Conservation (phyloP, 2,888 invertebrate genomes). For the Griposia aprilina region DNA sequence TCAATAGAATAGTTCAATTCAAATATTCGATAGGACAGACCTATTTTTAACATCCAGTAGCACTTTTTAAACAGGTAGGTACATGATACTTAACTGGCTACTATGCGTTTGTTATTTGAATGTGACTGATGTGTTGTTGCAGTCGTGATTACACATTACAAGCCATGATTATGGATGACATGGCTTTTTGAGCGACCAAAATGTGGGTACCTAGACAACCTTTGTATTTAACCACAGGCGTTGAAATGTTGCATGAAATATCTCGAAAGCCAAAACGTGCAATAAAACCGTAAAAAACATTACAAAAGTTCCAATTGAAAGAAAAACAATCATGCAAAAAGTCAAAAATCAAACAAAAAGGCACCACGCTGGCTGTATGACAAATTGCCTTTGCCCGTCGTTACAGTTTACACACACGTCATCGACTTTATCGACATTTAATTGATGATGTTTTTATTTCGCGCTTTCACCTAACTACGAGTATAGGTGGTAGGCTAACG, state of each 20-base stretch:
- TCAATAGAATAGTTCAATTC: too few relatives aligned
- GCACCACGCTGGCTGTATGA: slow-evolving; percentile 15
- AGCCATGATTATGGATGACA: slow-evolving; percentile 16
- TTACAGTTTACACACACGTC: slow-evolving; percentile 55
- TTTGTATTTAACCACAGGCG: slow-evolving; percentile 10
- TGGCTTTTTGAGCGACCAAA: slow-evolving; percentile 19
- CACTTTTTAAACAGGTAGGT: not conserved
- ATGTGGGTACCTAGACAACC: slow-evolving; percentile 29
- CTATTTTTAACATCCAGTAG: not conserved
- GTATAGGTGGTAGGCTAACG: too few relatives aligned
- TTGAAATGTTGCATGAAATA: slow-evolving; percentile 16
- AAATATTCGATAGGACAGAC: too few relatives aligned
- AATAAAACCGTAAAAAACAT: not conserved
- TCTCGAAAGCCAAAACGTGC: not conserved
- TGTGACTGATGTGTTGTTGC: not conserved
- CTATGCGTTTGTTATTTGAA: slow-evolving; percentile 14
- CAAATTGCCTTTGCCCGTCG: slow-evolving; percentile 20
- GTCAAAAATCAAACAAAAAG: slow-evolving; percentile 43
- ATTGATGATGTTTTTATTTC: slow-evolving; percentile 63
- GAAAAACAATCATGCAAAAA: not conserved
- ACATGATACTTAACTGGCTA: not conserved
- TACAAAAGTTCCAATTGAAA: slow-evolving; percentile 31
- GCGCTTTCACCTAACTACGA: slow-evolving; percentile 53
- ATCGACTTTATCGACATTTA: slow-evolving; percentile 62
- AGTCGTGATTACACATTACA: slow-evolving; percentile 29